Evolutionary conservation across 2,888 invertebrate species (phyloP).

Genomic region (Lingula anatina): DNA sequence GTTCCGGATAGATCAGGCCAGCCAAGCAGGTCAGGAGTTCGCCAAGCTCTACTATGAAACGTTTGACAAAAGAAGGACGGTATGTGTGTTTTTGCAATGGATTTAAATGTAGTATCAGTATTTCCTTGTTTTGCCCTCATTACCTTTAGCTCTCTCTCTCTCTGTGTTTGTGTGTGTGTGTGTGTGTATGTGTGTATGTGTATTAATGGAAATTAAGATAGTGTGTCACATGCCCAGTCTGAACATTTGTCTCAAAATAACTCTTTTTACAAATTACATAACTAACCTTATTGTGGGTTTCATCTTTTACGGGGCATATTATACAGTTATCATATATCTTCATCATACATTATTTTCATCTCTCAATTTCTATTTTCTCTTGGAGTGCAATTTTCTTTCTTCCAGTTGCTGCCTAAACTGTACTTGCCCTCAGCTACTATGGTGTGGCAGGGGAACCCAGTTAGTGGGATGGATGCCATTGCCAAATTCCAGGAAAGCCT

Average conservation of each 20-base stretch:
- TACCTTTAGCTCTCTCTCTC: no score
- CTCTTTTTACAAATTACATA: no score
- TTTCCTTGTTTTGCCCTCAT: no score
- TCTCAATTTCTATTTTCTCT: slow-evolving; percentile 7
- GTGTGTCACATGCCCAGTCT: no score
- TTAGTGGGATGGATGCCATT: slow-evolving; percentile 74
- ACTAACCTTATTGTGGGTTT: no score
- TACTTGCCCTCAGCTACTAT: slow-evolving; percentile 80
- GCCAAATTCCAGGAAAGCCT: slow-evolving; percentile 80
- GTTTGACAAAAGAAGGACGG: slow-evolving; percentile 80
- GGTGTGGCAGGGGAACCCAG: slow-evolving; percentile 89
- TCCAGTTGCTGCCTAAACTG: slow-evolving; percentile 63
- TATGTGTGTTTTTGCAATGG: slow-evolving; percentile 30
- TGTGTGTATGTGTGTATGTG: no score
- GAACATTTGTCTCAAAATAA: no score
- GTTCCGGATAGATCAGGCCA: slow-evolving; percentile 66
- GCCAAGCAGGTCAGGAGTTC: slow-evolving; percentile 82
- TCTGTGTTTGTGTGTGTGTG: no score
- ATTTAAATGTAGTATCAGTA: neutral
- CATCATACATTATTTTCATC: neutral
- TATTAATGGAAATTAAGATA: no score
- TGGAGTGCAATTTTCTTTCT: no score
- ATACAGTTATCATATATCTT: neutral
- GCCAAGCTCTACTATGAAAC: slow-evolving; percentile 84
- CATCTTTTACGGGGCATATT: neutral